Evolutionary conservation across 2,113 vertebrate genomes (phyloP).

Genomic region (Oriolus oriolus): DNA sequence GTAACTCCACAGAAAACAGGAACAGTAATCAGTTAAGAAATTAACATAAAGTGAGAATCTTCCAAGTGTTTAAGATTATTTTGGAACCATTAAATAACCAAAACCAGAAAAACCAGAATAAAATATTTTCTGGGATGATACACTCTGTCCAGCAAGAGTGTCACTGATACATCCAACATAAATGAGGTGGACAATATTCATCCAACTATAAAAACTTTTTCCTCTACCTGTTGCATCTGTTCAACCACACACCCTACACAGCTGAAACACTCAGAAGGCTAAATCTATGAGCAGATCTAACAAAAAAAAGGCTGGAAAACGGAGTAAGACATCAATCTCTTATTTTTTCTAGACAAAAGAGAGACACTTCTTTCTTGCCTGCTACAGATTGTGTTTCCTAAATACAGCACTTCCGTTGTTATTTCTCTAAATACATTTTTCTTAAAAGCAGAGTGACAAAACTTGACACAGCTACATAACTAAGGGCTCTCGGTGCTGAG

Average conservation of each 20-base stretch:
- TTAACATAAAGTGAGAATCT: neutral
- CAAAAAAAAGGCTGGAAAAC: neutral
- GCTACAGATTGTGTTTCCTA: neutral
- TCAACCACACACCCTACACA: neutral
- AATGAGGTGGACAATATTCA: neutral
- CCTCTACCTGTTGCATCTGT: neutral
- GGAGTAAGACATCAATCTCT: neutral
- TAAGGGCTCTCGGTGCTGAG: neutral
- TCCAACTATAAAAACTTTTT: neutral
- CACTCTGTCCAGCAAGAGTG: neutral
- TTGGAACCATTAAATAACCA: neutral
- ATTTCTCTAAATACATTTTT: neutral
- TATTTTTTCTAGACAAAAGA: neutral
- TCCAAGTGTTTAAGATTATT: neutral
- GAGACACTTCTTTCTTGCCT: neutral
- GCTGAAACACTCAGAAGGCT: neutral
- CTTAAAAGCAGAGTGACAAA: neutral
- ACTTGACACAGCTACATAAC: neutral
- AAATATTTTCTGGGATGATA: neutral
- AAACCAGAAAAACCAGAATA: neutral
- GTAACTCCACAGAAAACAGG: neutral
- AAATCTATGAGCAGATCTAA: neutral
- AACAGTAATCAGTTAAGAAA: neutral
- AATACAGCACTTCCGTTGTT: accelerated
- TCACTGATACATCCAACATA: neutral